A percentile compares a stretch with the other conserved stretches of the same genome.
Evolutionary conservation across 2,113 vertebrate species (phyloP).

Genomic region (Tetrax tetrax): DNA sequence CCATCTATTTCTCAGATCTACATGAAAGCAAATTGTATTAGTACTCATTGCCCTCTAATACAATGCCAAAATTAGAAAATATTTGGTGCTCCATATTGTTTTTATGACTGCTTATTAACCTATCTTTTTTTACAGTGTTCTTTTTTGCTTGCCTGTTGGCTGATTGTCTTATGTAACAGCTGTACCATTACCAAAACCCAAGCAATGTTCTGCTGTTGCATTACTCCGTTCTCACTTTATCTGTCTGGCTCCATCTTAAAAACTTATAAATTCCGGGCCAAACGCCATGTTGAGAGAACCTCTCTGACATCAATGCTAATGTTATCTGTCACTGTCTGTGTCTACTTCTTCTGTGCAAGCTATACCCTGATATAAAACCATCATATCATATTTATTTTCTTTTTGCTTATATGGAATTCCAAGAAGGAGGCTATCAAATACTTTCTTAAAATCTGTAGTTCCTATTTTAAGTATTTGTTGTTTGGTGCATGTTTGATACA

Average conservation of each 20-base stretch:
- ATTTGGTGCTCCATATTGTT: not conserved
- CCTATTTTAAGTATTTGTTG: not conserved
- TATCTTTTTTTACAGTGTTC: not conserved
- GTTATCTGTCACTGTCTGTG: not conserved
- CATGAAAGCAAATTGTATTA: not conserved
- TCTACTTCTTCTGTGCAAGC: not conserved
- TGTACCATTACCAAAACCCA: not conserved
- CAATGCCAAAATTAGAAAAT: not conserved
- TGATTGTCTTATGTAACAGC: not conserved
- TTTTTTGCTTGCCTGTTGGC: not conserved
- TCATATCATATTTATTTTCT: not conserved
- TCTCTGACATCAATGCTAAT: not conserved
- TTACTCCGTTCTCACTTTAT: not conserved
- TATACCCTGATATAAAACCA: not conserved
- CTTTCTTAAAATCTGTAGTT: not conserved
- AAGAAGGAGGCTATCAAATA: not conserved
- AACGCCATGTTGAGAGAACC: not conserved
- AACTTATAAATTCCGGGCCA: not conserved
- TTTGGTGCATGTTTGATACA: not conserved
- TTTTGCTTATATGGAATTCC: not conserved
- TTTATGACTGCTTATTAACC: not conserved
- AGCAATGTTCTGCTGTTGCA: not conserved
- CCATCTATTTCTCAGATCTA: not conserved
- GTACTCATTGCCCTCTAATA: not conserved
- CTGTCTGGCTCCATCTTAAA: not conserved